Conservation (phyloP, 2,113 vertebrate species). For the Dromiciops gliroides region DNA sequence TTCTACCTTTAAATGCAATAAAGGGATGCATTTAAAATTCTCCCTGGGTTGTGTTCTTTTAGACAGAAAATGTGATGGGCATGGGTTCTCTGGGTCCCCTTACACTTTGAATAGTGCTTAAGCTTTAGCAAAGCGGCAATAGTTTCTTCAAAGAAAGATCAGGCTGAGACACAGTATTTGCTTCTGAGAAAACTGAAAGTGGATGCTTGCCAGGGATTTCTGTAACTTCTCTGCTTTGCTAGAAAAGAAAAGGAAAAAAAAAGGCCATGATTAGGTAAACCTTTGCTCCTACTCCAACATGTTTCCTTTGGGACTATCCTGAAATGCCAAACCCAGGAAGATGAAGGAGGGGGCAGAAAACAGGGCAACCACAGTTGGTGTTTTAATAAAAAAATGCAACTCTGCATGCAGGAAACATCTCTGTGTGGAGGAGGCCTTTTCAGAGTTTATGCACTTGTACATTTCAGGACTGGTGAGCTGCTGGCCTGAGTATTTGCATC, state of each 20-base stretch:
- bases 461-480: constrained; percentile 64
- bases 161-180: constrained; percentile 63
- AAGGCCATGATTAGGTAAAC: constrained; percentile 68
- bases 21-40: too few relatives aligned
- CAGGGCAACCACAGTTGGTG: not conserved
- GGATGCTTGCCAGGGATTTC: constrained; percentile 82
- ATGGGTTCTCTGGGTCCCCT: not conserved
- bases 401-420: not conserved
- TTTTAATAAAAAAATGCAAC: not conserved
- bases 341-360: not conserved
- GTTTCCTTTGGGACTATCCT: constrained; percentile 46
- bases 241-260: constrained; percentile 78
- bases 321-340: constrained; percentile 22
- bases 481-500: not conserved
- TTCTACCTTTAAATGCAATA: too few relatives aligned
- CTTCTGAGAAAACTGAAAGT: constrained; percentile 80
- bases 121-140: constrained; percentile 32
- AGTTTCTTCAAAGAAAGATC: constrained; percentile 73
- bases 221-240: constrained; percentile 83
- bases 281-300: constrained; percentile 51
- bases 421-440: not conserved
- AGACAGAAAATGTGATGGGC: not conserved
- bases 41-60: too few relatives aligned
- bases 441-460: not conserved
- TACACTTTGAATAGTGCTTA: constrained; percentile 38